Conservation (phyloP, 2,113 vertebrate genomes). For the Bombycilla garrulus region DNA sequence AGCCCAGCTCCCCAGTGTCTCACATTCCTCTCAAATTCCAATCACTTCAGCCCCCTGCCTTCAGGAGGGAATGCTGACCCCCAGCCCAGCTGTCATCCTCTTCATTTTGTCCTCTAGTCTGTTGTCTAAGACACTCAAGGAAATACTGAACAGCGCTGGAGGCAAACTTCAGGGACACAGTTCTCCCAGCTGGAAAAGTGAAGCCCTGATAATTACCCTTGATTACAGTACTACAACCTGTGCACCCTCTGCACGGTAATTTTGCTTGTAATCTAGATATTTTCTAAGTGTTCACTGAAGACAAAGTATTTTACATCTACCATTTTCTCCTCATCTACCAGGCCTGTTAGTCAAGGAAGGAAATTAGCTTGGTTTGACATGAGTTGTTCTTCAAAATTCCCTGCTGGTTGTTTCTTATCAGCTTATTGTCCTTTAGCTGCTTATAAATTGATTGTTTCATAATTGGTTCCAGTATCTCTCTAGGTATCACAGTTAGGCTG, state of each 20-base stretch:
- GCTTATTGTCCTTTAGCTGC: slow-evolving; percentile 21
- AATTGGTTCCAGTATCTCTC: slow-evolving; percentile 49
- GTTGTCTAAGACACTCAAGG: not conserved
- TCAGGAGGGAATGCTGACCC: not conserved
- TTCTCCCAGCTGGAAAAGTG: not conserved
- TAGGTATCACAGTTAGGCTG: slow-evolving; percentile 12
- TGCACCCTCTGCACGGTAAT: not conserved
- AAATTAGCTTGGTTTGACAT: slow-evolving; percentile 16
- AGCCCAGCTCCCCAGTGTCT: not conserved
- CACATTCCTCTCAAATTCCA: not conserved
- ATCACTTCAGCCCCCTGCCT: not conserved
- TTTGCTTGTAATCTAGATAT: not conserved
- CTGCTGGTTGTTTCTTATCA: slow-evolving; percentile 44
- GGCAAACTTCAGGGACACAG: not conserved
- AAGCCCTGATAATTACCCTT: slow-evolving; percentile 14
- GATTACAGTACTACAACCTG: not conserved
- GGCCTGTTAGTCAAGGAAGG: not conserved
- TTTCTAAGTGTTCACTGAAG: not conserved
- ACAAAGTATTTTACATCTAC: not conserved
- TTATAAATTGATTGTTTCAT: slow-evolving; percentile 54
- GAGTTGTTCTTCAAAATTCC: slow-evolving; percentile 47
- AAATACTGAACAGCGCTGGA: not conserved
- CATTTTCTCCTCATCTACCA: not conserved
- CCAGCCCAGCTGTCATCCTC: not conserved
- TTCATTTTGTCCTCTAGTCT: not conserved